Conservation (phyloP, 2,888 invertebrate species). For the Hirtodrosophila duncani region DNA sequence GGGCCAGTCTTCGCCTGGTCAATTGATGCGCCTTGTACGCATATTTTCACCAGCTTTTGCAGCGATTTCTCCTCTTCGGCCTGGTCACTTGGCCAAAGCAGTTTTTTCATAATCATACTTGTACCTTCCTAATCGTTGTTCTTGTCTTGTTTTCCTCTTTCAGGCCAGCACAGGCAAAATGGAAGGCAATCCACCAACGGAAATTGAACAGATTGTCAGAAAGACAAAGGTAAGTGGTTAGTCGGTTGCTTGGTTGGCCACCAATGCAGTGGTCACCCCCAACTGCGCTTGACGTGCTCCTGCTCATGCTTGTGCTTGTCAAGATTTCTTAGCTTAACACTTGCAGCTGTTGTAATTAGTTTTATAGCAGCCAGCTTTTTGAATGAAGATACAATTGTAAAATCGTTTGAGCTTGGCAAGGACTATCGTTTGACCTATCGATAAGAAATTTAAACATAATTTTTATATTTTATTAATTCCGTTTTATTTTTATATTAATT, state of each 20-base stretch:
- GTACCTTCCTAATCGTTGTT: conserved; percentile 4
- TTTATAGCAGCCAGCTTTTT: conserved; percentile 1
- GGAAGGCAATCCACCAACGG: conserved; percentile 92
- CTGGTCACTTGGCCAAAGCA: no score
- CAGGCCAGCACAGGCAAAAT: conserved; percentile 85
- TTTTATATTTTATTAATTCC: conserved; percentile 19
- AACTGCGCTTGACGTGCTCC: conserved; percentile 13
- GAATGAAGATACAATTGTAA: no score
- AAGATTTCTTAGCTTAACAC: no score
- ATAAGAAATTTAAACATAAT: background rate
- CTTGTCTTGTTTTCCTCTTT: conserved; percentile 18
- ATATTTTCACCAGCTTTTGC: no score
- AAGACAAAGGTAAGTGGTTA: conserved; percentile 89
- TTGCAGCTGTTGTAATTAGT: background rate
- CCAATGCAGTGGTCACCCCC: no score
- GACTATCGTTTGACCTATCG: background rate
- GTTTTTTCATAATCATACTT: conserved; percentile 12
- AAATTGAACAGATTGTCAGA: conserved; percentile 97
- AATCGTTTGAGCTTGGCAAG: no score
- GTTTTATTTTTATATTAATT: conserved; percentile 23
- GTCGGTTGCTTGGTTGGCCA: background rate
- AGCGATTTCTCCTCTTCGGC: no score
- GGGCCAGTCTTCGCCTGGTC: no score
- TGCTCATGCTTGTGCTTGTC: no score
- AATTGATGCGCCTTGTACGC: no score